phyloP scores from a whole-genome alignment of 2,888 invertebrate species.

The Xestia ashworthii region DNA sequence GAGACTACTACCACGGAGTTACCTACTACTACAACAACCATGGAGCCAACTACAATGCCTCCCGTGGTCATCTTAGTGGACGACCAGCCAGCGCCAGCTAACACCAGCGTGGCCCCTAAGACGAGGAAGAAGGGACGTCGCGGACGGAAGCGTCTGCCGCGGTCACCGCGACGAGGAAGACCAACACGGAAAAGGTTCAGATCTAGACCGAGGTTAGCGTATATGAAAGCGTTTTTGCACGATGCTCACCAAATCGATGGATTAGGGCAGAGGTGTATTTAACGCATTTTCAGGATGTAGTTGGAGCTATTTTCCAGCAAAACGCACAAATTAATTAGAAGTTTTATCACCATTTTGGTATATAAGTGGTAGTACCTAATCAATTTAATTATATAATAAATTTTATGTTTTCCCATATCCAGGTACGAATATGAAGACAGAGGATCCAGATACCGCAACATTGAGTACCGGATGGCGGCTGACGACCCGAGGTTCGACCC shows the following conservation, averaged over 20 bases:
- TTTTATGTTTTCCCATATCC: neutral
- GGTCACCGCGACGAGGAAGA: slow-evolving; percentile 85
- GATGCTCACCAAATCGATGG: slow-evolving; percentile 46
- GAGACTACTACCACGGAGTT: slow-evolving; percentile 81
- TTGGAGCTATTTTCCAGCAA: slow-evolving; percentile 18
- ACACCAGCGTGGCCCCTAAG: slow-evolving; percentile 78
- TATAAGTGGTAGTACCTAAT: neutral
- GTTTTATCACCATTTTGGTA: neutral
- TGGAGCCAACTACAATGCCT: slow-evolving; percentile 79
- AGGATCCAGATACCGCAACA: slow-evolving; percentile 84
- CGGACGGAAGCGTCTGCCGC: slow-evolving; percentile 82
- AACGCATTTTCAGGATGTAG: slow-evolving; percentile 30
- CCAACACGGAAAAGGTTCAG: slow-evolving; percentile 89
- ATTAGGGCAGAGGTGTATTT: slow-evolving; percentile 50
- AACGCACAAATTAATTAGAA: slow-evolving; percentile 34
- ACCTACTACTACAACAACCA: slow-evolving; percentile 75
- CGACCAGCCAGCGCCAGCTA: slow-evolving; percentile 85
- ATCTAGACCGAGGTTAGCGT: slow-evolving; percentile 79
- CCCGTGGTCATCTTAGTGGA: slow-evolving; percentile 87
- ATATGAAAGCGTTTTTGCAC: slow-evolving; percentile 53
- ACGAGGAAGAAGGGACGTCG: slow-evolving; percentile 81
- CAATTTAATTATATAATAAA: neutral
- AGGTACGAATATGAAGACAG: slow-evolving; percentile 84
- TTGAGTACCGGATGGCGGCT: slow-evolving; percentile 88
- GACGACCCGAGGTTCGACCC: slow-evolving; percentile 89